Base-by-base conservation (phyloP, 1,140 invertebrate genomes). In the Megalonaias nervosa region DNA sequence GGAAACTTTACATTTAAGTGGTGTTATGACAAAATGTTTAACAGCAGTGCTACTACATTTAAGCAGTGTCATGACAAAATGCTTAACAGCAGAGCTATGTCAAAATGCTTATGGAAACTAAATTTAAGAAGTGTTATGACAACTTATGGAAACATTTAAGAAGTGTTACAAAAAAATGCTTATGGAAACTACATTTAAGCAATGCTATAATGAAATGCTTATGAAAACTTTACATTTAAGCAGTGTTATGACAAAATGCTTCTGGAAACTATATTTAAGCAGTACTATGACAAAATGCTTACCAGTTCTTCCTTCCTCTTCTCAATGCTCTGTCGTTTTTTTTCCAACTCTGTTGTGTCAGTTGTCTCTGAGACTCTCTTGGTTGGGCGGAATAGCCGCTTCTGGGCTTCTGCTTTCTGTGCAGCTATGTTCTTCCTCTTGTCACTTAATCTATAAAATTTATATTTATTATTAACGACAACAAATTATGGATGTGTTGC, bases 341-440 rank as follows among this genome's bases (percentile, higher is more conserved):
- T 87, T 15, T 90, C 86, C 9, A 84, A 73, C 55, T 89, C 88
- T 48, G 82, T 79, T 68, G 83, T 72, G 26, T 88, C 84, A 14
- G 66, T 56, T 38, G 58, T 73, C 14, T 89, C 88, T 15, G 80
- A 62, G 3, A 81, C 64, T 62, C 87, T 82, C 71, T 86, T 85
- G 26, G 74, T 80, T 14, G 84, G 78, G 58, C 85, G 81, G 69
- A 90, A 87, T 31, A 91, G 77, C 23, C 91, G 75, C 64, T 84
- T 86, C 80, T 90, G 89, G 0, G 90, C 84, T 71, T 90, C 87
- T 15, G 87, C 84, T 81, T 91, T 91, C 76, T 91, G 89, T 48
- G 87, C 89, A 67, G 85, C 86, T 48, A 88, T 79, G 65, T 90
- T 90, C 67, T 87, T 85, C 57, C 84, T 86, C 78, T 90, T 89